Conservation (phyloP, 2,797 vertebrate genomes). For the Spizella passerina region DNA sequence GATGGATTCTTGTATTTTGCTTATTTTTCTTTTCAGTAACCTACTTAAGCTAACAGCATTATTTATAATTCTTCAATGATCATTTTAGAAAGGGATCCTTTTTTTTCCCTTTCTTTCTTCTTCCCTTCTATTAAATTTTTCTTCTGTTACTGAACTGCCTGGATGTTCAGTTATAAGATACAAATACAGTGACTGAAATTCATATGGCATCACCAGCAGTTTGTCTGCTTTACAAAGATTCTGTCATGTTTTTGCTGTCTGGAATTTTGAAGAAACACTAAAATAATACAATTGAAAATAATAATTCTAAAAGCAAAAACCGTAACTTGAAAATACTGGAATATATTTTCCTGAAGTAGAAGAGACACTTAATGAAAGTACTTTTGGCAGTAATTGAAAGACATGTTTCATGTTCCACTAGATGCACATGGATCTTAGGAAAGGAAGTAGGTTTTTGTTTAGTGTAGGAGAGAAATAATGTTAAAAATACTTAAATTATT, state of each 20-base stretch:
- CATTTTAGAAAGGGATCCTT: background rate
- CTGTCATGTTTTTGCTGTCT: background rate
- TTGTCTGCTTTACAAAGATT: slow-evolving; percentile 1
- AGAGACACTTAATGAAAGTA: background rate
- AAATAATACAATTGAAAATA: background rate
- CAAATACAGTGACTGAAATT: background rate
- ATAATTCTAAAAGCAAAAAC: background rate
- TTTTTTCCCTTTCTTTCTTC: background rate
- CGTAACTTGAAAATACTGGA: background rate
- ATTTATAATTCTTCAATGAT: background rate
- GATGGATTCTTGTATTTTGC: background rate
- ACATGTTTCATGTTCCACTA: background rate
- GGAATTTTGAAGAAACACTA: background rate
- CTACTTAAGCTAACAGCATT: background rate
- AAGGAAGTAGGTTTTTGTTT: background rate
- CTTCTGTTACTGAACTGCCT: background rate
- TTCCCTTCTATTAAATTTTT: background rate
- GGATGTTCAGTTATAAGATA: background rate
- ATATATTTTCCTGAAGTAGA: background rate
- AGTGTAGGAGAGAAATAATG: background rate
- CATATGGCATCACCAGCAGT: background rate
- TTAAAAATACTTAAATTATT: background rate
- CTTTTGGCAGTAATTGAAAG: background rate
- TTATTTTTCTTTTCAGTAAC: background rate
- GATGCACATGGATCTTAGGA: background rate